Evolutionary conservation across 2,888 invertebrate species (phyloP), one percentile per base, ranked within the genome.

Genomic region (Quadroppia sp.): DNA sequence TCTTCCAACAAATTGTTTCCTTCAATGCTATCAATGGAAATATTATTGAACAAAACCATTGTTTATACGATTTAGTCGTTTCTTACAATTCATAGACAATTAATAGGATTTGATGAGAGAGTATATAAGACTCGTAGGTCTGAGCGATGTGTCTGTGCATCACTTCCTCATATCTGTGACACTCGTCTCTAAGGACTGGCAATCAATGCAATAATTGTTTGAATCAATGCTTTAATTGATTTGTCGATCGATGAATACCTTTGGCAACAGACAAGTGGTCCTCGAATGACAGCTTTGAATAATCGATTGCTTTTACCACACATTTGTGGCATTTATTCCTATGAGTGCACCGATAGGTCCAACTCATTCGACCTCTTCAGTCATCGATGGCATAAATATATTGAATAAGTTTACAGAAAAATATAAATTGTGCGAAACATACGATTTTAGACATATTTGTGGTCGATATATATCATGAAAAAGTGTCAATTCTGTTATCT

Each of bases 51-150:
- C 15, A 48, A 48, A 73, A 36, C 36, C 9, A 36, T 36, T 36
- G 4, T 36, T 36, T 36, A n/a, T n/a, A n/a, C 36, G 9, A 32
- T 20, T 25, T 20, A 74, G 11, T 48, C 7, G 25, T 30, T 83
- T 91, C 95, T 92, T 87, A 97, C 96, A 92, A 95, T 88, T 97
- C 97, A 85, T 97, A 98, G 78, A 98, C 96, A 97, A 98, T 97
- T 84, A 97, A 98, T 28, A 98, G 88, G 92, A 96, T 94, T 80
- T 96, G 96, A 84, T 97, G 97, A 6, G 95, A 95, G 82, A 95
- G 25, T 32, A 61, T 95, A 87, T 97, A 98, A 0, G 97, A 97
- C 85, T 99, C 98, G 79, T 97, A 86, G 73, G 99, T 87, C 84
- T 98, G 97, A 79, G 97, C 97, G 80, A 99, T 98, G 85, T 98